Percentiles rank a stretch among this genome's conserved stretches.
Conservation (phyloP, 1,140 invertebrate species). For the Panulirus ornatus region DNA sequence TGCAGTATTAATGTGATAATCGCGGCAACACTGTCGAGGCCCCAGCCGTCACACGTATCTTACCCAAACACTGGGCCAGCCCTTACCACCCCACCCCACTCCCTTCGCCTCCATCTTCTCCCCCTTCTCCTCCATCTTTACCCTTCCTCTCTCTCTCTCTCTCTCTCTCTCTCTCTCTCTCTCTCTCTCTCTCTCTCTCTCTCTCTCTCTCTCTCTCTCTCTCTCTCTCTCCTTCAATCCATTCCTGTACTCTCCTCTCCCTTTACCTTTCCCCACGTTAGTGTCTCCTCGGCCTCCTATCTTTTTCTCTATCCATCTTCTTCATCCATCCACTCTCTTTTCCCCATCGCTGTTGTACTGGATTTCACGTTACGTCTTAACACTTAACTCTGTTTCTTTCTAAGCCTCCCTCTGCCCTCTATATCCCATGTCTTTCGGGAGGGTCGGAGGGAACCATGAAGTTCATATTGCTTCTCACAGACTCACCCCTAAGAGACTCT, state of each 20-base stretch:
- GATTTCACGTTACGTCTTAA: too few species aligned
- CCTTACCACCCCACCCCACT: conserved; percentile 1
- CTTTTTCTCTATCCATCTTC: not conserved
- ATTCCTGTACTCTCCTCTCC: not conserved
- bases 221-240: conserved; percentile 19
- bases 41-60: conserved; percentile 32
- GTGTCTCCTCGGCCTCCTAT: not conserved
- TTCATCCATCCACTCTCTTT: too few species aligned
- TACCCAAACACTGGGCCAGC: conserved; percentile 30
- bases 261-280: not conserved
- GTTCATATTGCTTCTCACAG: too few species aligned
- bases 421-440: too few species aligned
- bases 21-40: conserved; percentile 42
- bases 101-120: conserved; percentile 15
- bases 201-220: conserved; percentile 21
- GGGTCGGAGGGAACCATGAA: too few species aligned
- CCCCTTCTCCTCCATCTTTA: not conserved
- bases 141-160: conserved; percentile 22
- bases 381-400: not conserved
- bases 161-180: conserved; percentile 20
- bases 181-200: not conserved
- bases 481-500: too few species aligned
- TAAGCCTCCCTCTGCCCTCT: too few species aligned
- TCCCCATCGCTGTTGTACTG: too few species aligned
- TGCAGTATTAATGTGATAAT: conserved; percentile 68